Conservation (phyloP, 2,113 vertebrate genomes). For the Strix aluco region DNA sequence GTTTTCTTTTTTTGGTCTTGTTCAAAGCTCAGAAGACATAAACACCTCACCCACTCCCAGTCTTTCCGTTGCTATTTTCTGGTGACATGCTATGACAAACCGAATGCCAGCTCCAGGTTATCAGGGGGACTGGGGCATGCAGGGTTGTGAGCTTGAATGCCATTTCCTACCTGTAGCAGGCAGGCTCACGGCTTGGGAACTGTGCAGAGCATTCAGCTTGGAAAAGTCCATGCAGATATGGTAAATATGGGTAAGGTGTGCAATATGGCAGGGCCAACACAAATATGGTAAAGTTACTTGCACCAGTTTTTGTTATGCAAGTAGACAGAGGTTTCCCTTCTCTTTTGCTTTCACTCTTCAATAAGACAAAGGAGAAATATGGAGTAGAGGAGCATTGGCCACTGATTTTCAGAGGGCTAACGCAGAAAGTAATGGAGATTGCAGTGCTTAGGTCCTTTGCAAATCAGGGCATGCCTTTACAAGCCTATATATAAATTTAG, state of each 20-base stretch:
- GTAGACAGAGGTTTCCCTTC: neutral
- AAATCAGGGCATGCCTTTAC: neutral
- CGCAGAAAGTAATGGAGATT: neutral
- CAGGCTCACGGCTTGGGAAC: neutral
- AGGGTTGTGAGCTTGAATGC: neutral
- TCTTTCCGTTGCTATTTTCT: neutral
- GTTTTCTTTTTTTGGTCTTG: conserved; percentile 8
- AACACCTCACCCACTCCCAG: conserved; percentile 47
- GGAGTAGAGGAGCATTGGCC: neutral
- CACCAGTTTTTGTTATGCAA: neutral
- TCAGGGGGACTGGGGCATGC: neutral
- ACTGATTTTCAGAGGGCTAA: neutral
- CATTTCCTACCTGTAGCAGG: neutral
- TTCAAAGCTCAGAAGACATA: conserved; percentile 9
- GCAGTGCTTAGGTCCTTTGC: neutral
- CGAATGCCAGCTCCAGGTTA: conserved; percentile 1
- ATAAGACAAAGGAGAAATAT: neutral
- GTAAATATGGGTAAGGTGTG: neutral
- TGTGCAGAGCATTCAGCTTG: neutral
- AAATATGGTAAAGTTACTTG: neutral
- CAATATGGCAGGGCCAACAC: neutral
- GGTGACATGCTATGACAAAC: conserved; percentile 46
- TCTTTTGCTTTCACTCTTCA: neutral
- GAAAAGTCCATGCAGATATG: neutral
- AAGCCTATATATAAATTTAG: neutral